Conservation (phyloP, 2,113 vertebrate species). For the Podarcis cretensis region DNA sequence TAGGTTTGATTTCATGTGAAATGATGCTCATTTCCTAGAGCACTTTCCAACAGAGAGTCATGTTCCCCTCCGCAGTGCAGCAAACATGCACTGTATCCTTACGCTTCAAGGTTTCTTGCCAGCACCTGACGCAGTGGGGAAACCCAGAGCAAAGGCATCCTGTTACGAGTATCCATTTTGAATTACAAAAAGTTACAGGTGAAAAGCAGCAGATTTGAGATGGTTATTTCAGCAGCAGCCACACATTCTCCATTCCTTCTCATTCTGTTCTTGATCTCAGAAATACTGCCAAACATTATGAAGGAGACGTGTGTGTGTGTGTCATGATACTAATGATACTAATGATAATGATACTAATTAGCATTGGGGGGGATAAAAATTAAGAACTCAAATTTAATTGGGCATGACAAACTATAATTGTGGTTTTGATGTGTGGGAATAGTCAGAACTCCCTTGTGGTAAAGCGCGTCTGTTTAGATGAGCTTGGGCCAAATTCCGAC, state of each 20-base stretch:
- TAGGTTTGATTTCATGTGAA: background rate
- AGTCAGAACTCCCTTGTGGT: background rate
- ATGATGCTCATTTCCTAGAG: background rate
- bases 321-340: background rate
- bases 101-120: background rate
- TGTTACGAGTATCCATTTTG: background rate
- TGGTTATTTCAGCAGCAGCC: background rate
- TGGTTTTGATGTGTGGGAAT: background rate
- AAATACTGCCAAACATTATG: background rate
- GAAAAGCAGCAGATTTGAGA: background rate
- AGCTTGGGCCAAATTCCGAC: background rate
- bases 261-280: background rate
- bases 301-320: background rate
- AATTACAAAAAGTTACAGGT: background rate
- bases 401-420: background rate
- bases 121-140: background rate
- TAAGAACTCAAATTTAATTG: background rate
- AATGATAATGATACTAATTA: background rate
- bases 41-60: background rate
- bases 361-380: background rate
- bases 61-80: too few relatives aligned
- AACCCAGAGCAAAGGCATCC: background rate
- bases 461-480: background rate
- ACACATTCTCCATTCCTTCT: background rate
- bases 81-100: background rate